Evolutionary conservation across 2,113 vertebrate species (phyloP).

Genomic region (Globicephala melas): DNA sequence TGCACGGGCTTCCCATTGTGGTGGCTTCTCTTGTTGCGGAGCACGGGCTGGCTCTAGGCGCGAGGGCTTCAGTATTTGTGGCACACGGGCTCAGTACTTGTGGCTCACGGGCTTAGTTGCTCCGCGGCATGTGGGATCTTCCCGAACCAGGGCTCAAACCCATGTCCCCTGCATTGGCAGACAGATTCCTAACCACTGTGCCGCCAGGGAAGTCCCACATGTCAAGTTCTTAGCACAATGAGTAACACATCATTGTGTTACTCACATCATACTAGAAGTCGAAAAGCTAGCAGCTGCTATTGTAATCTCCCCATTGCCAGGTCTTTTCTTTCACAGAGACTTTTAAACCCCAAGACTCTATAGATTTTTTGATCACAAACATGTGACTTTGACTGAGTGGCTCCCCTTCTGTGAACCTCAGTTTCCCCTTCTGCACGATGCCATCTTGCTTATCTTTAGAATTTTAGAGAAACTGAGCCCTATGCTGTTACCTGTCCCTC

Average conservation of each 20-base stretch:
- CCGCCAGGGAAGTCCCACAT: too few relatives aligned
- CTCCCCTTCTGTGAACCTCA: background rate
- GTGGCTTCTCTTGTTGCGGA: too few relatives aligned
- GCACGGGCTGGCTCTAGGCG: too few relatives aligned
- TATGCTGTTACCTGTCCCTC: rapidly evolving
- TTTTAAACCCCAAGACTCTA: background rate
- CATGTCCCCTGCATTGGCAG: too few relatives aligned
- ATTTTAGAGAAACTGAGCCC: background rate
- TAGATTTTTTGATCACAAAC: background rate
- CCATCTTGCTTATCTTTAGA: background rate
- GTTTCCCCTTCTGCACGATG: background rate
- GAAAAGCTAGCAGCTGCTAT: background rate
- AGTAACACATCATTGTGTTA: background rate
- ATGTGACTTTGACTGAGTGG: background rate
- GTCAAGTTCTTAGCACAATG: background rate
- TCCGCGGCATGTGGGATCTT: too few relatives aligned
- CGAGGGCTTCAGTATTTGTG: too few relatives aligned
- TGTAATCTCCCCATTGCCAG: too few relatives aligned
- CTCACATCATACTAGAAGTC: background rate
- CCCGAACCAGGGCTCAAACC: too few relatives aligned
- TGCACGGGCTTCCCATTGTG: too few relatives aligned
- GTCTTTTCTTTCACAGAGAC: background rate
- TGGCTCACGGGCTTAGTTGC: too few relatives aligned
- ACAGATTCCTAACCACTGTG: too few relatives aligned
- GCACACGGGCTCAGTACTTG: too few relatives aligned